These are phyloP conservation scores for Mesorhabditis belari DNA, from an alignment of 2,888 invertebrate species.

Conservation along the genomic window DNA sequence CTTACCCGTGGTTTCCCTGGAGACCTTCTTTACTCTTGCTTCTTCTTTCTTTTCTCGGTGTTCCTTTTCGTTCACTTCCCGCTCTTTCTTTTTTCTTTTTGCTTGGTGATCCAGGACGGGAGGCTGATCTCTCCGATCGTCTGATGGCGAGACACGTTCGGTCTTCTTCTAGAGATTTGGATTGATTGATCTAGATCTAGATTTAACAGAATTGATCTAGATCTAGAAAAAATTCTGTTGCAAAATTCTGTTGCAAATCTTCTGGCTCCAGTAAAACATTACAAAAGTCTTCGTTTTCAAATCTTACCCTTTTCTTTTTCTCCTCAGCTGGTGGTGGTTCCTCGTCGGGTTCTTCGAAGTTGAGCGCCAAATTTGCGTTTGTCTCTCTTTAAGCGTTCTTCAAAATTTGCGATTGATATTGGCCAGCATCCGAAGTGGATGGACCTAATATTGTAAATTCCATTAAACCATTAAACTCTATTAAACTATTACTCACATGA, in stretches of 20 bases:
- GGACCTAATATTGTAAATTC: slow-evolving; percentile 63
- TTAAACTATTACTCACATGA: slow-evolving; percentile 27
- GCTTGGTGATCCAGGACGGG: slow-evolving; percentile 29
- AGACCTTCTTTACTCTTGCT: slow-evolving; percentile 38
- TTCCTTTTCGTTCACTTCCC: slow-evolving; percentile 18
- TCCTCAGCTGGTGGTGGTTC: slow-evolving; percentile 8
- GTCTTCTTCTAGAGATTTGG: not conserved
- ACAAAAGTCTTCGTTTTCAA: no score
- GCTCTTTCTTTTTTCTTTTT: slow-evolving; percentile 16
- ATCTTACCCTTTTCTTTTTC: not conserved
- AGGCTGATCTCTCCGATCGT: slow-evolving; percentile 19
- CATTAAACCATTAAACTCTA: not conserved
- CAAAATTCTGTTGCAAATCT: no score
- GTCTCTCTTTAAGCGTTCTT: slow-evolving; percentile 91
- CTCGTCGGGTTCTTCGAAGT: slow-evolving; percentile 67
- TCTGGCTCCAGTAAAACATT: no score
- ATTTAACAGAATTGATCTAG: not conserved
- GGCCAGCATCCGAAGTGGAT: slow-evolving; percentile 86
- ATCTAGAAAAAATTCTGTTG: no score
- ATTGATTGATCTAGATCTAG: not conserved
- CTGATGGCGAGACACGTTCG: slow-evolving; percentile 25
- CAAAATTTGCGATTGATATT: slow-evolving; percentile 95
- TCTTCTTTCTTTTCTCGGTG: slow-evolving; percentile 23
- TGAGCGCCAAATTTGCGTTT: slow-evolving; percentile 90
- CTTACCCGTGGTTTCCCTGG: slow-evolving; percentile 41